These are phyloP conservation scores for Myoxocephalus aenaeus DNA, from an alignment of 2,797 vertebrate genomes.

Conservation along the genomic window DNA sequence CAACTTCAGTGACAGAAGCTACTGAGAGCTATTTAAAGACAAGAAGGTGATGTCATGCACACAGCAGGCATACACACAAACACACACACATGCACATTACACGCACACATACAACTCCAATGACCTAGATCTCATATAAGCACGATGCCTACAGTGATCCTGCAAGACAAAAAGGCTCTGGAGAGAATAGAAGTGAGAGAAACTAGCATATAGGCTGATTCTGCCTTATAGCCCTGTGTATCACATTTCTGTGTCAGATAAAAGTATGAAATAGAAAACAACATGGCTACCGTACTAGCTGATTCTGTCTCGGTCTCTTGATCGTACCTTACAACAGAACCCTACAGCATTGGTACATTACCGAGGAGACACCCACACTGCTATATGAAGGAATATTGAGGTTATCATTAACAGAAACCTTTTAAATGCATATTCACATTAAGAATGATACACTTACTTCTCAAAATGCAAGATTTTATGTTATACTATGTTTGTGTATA, in stretches of 20 bases:
- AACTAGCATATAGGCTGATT: conserved; percentile 22
- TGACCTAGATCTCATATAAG: conserved; percentile 79
- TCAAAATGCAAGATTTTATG: background rate
- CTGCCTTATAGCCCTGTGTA: background rate
- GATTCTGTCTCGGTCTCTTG: background rate
- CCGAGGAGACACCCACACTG: background rate
- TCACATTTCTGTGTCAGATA: conserved; percentile 1
- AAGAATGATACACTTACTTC: background rate
- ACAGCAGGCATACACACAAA: conserved; percentile 25
- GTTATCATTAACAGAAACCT: background rate
- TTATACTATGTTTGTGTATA: background rate
- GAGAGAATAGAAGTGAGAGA: conserved; percentile 47
- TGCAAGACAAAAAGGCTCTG: conserved; percentile 65
- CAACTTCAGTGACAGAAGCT: conserved; percentile 67
- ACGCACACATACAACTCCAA: conserved; percentile 44
- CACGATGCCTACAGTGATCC: conserved; percentile 63
- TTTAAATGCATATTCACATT: conserved; percentile 4
- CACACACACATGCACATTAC: conserved; percentile 26
- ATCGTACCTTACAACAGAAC: background rate
- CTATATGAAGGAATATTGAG: background rate
- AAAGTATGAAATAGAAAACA: conserved; percentile 21
- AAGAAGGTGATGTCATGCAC: conserved; percentile 72
- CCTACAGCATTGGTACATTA: background rate
- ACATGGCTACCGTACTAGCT: background rate
- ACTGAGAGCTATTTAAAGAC: conserved; percentile 75